Base-by-base conservation (phyloP, 1,140 invertebrate species). In the Drosophila melanica region DNA sequence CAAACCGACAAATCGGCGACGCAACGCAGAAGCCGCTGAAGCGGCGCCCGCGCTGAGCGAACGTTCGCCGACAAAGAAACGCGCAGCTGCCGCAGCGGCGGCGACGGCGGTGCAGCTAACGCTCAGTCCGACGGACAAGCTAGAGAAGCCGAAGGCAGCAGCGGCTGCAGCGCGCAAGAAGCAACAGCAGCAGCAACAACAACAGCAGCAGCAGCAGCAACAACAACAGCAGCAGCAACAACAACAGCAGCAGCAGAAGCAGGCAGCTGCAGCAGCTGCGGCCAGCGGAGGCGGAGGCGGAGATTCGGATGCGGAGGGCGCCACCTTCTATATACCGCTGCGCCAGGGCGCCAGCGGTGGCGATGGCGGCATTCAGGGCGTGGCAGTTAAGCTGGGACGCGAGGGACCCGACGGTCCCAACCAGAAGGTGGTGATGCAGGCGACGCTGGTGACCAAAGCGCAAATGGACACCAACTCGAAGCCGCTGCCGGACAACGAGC, bases 281-380 rank as follows among this genome's bases (percentile, higher is more conserved):
- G 42, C 41, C 18, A 30, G 18, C 11, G 42, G 47, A n/a, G 48
- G 42, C n/a, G 42, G 47, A 18, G 77, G 78, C 6, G 80, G 66
- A 0, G 90, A 91, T 16, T 91, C 91, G 1, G 91, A 92, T 65
- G 89, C 90, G 3, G 92, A 92, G 48, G 94, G 94, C 12, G 94
- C 95, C 47, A 92, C 95, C n/a, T 95, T 96, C 87, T 95, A 95
- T 66, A 95, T 95, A 86, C 95, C 95, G 0, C 48, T 95, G 2
- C 94, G 95, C 2, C 94, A 95, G 80, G 93, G 94, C 8, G 92
- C 93, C 0, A 93, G 93, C 3, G 92, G 92, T 11, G 93, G 77
- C 60, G 90, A 93, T 37, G 85, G 92, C 73, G 74, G 94, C 18
- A 95, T 95, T 60, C 94, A 95, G 73, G 95, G 95, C 2, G 94